These are phyloP conservation scores for Triplophysa bombifrons DNA, from an alignment of 2,797 vertebrate species.

Conservation along the genomic window DNA sequence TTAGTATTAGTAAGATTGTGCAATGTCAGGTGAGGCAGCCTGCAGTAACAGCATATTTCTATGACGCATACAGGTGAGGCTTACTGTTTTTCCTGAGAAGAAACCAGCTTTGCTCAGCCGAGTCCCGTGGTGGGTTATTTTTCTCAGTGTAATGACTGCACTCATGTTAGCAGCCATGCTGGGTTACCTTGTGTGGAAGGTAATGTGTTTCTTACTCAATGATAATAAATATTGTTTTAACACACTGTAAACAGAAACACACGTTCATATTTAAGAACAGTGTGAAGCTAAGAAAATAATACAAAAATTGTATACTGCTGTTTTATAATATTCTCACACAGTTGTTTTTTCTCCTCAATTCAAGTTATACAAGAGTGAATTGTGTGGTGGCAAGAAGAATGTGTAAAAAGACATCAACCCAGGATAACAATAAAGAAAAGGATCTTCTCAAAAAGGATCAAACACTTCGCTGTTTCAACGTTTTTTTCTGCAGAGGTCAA, in stretches of 20 bases:
- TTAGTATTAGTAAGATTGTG: neutral
- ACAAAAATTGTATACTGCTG: neutral
- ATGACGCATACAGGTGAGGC: constrained; percentile 77
- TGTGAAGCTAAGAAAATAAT: no score
- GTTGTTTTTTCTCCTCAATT: constrained; percentile 52
- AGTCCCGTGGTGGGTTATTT: constrained; percentile 90
- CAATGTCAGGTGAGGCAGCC: neutral
- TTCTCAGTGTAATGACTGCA: constrained; percentile 83
- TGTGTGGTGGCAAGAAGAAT: constrained; percentile 41
- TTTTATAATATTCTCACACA: neutral
- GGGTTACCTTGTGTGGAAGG: constrained; percentile 87
- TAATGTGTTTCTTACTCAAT: constrained; percentile 64
- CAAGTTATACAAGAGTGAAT: constrained; percentile 44
- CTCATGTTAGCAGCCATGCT: constrained; percentile 82
- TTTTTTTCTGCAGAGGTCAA: neutral
- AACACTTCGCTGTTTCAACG: neutral
- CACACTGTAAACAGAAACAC: neutral
- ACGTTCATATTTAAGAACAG: neutral
- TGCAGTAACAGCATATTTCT: neutral
- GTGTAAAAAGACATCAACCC: neutral
- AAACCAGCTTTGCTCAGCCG: constrained; percentile 75
- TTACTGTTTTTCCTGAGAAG: constrained; percentile 88
- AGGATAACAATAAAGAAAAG: neutral
- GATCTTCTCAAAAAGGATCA: constrained; percentile 1
- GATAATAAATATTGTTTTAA: neutral